These are phyloP conservation scores for Ctenopoma kingsleyae DNA, from an alignment of 2,797 vertebrate species.

Conservation along the genomic window DNA sequence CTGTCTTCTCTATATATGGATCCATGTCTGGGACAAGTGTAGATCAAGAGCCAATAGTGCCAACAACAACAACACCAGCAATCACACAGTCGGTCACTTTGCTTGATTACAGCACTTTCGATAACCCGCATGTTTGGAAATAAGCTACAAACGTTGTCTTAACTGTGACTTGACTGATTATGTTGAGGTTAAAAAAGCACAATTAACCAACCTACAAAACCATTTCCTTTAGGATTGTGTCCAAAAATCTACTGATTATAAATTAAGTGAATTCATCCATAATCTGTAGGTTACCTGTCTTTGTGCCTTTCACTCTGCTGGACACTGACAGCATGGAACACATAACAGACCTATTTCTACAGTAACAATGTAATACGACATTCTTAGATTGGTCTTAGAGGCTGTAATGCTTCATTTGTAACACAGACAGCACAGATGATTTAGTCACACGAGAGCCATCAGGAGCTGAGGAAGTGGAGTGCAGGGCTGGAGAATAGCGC, in stretches of 20 bases:
- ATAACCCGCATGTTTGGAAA: slow-evolving; percentile 62
- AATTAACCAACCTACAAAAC: background rate
- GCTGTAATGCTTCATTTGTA: no score
- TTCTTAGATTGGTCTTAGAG: no score
- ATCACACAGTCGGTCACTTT: slow-evolving; percentile 58
- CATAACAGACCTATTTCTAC: no score
- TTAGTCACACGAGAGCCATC: no score
- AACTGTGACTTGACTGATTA: slow-evolving; percentile 27
- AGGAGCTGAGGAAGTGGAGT: no score
- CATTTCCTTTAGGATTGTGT: background rate
- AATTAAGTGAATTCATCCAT: background rate
- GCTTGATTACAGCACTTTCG: slow-evolving; percentile 71
- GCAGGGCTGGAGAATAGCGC: no score
- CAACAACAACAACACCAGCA: slow-evolving; percentile 71
- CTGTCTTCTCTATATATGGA: slow-evolving; percentile 78
- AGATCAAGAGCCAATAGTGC: slow-evolving; percentile 45
- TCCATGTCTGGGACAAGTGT: slow-evolving; percentile 59
- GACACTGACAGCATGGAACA: no score
- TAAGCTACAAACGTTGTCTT: slow-evolving; percentile 40
- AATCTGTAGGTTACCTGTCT: background rate
- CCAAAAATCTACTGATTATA: background rate
- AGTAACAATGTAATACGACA: no score
- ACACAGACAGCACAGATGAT: no score
- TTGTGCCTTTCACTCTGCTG: background rate
- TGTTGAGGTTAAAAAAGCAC: background rate